phyloP scores from a whole-genome alignment of 2,113 vertebrate species.

The Grus americana region DNA sequence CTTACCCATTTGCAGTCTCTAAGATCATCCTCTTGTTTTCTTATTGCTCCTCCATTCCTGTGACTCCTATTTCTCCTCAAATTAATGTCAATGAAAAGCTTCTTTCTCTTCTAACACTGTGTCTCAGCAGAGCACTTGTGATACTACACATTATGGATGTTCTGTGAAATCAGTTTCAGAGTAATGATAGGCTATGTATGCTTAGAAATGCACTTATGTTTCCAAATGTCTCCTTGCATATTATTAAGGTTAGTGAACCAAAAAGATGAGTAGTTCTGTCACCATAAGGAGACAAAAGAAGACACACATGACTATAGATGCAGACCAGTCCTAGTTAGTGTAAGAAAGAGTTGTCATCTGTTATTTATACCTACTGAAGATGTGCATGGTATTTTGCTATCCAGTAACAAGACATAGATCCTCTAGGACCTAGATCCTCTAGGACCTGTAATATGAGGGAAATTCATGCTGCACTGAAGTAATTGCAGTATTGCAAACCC shows the following conservation, averaged over 20 bases:
- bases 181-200: not conserved
- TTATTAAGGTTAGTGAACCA: not conserved
- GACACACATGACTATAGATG: not conserved
- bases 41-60: not conserved
- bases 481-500: not conserved
- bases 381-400: not conserved
- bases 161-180: slow-evolving; percentile 29
- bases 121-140: not conserved
- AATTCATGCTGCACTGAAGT: not conserved
- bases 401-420: not conserved
- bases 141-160: not conserved
- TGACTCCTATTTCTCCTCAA: not conserved
- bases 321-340: not conserved
- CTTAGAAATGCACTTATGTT: not conserved
- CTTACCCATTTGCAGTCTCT: not conserved
- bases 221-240: not conserved
- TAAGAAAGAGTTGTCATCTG: not conserved
- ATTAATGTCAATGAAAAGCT: not conserved
- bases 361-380: not conserved
- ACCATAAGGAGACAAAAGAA: not conserved
- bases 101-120: not conserved
- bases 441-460: not conserved
- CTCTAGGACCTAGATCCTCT: not conserved
- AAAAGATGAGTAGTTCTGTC: not conserved
- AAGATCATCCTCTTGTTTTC: not conserved